Base-by-base conservation (phyloP, 2,797 vertebrate species). In the Chaenodraco wilsoni region DNA sequence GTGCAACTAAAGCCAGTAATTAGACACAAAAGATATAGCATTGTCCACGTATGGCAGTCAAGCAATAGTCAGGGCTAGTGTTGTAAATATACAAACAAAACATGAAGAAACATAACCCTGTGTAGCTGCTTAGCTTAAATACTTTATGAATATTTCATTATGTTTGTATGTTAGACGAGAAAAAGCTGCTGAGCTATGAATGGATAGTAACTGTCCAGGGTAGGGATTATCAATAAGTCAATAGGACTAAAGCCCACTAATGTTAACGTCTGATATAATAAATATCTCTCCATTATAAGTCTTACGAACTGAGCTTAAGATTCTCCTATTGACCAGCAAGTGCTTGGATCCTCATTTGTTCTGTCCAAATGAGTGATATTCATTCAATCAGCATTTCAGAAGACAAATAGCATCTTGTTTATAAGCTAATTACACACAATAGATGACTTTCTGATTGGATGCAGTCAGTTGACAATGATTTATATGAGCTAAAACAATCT, bases 371-470 rank as follows among this genome's bases (percentile, higher is more conserved):
- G 72, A 87, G 60, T 71, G 33, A 83, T 88, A 91, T 85, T 76
- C 21, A 80, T 88, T 81, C 45, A 73, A 54, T 86, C 61, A 77
- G 79, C 68, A 11, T 88, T 57, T 75, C 31, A 57, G 48, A 79
- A 66, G 82, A 85, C 63, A 72, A 65, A 85, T 45, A 62, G 68
- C 56, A 33, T 84, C 86, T 70, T 67, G 82, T 80, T 66, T 51
- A 80, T 87, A 69, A 85, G 82, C 76, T 86, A 86, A 91, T 90
- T 90, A 85, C 52, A 69, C 60, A 78, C 64, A 83, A 74, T 77
- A 65, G 80, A 89, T 83, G 72, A 65, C 75, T 84, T 66, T 86
- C 62, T 86, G 81, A 84, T 75, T 78, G 72, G 78, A 81, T 23
- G 12, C 68, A 65, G 80, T 82, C 82, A 73, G 56, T 72, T 79